A percentile compares a stretch with the other conserved stretches of the same genome.
phyloP scores from a whole-genome alignment of 2,888 invertebrate genomes.

The Sphecodes monilicornis region DNA sequence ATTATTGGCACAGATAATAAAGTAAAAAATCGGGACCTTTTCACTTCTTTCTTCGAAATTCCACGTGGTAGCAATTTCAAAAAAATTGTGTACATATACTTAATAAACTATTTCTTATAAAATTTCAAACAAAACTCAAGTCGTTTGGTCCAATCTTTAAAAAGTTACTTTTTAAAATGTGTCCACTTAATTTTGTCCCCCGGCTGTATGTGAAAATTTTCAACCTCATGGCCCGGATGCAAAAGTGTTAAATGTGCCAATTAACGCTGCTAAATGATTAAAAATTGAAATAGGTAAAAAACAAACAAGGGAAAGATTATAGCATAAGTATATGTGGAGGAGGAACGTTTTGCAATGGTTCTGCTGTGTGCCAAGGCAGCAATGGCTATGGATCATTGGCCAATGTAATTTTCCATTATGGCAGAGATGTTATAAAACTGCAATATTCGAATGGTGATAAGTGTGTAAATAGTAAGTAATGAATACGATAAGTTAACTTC shows the following conservation, averaged over 20 bases:
- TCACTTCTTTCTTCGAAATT: too few species aligned
- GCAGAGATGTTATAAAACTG: slow-evolving; percentile 71
- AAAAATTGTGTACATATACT: too few species aligned
- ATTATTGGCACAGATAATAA: too few species aligned
- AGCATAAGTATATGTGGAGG: slow-evolving; percentile 74
- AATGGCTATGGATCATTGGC: slow-evolving; percentile 73
- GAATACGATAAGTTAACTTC: background rate
- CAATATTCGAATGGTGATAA: slow-evolving; percentile 72
- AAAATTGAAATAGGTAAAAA: slow-evolving; percentile 62
- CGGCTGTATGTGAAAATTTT: too few species aligned
- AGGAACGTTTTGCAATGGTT: slow-evolving; percentile 71
- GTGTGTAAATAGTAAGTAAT: slow-evolving; percentile 73
- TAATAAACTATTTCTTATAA: too few species aligned
- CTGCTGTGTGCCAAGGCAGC: slow-evolving; percentile 73
- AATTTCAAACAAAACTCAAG: too few species aligned
- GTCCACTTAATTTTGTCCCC: too few species aligned
- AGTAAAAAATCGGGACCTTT: too few species aligned
- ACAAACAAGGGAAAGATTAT: slow-evolving; percentile 69
- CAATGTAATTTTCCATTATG: slow-evolving; percentile 74
- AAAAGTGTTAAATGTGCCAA: background rate
- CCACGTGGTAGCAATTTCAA: too few species aligned
- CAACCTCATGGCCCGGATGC: too few species aligned
- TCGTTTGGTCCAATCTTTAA: too few species aligned
- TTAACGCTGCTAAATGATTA: slow-evolving; percentile 1
- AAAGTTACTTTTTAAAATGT: too few species aligned